Conservation (phyloP, 1,140 invertebrate species). For the Coenobita brevimanus region DNA sequence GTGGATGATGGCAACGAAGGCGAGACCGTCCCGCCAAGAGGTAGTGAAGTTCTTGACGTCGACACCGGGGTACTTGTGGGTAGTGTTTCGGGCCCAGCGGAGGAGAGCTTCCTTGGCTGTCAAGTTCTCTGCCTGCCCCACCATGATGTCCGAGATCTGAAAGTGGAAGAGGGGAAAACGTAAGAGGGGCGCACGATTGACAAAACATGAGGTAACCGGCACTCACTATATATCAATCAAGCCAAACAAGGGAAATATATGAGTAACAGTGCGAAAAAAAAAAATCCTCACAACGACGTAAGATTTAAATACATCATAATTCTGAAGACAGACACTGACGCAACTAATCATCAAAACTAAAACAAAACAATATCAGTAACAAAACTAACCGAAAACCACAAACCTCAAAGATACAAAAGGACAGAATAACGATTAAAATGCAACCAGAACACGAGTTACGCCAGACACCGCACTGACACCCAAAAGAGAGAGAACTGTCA, state of each 20-base stretch:
- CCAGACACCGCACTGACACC: no score
- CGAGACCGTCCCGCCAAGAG: constrained; percentile 98
- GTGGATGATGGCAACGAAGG: constrained; percentile 98
- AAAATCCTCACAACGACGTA: neutral
- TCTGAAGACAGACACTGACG: no score
- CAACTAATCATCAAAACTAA: no score
- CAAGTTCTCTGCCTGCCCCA: constrained; percentile 93
- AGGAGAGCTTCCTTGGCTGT: constrained; percentile 95
- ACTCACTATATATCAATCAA: no score
- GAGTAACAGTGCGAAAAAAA: neutral
- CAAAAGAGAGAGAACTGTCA: no score
- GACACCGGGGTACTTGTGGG: constrained; percentile 97
- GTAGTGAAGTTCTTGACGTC: constrained; percentile 95
- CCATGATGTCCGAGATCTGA: constrained; percentile 98
- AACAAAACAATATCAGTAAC: no score
- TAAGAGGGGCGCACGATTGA: neutral
- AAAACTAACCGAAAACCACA: neutral
- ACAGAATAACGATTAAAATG: no score
- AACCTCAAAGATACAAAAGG: neutral
- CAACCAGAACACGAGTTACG: no score
- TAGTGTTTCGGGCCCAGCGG: constrained; percentile 95
- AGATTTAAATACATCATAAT: neutral
- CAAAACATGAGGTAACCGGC: neutral
- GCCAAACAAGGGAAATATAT: neutral
- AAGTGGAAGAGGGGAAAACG: constrained; percentile 71